Evolutionary conservation across 2,113 vertebrate genomes (phyloP).

Genomic region (Lepisosteus oculatus): DNA sequence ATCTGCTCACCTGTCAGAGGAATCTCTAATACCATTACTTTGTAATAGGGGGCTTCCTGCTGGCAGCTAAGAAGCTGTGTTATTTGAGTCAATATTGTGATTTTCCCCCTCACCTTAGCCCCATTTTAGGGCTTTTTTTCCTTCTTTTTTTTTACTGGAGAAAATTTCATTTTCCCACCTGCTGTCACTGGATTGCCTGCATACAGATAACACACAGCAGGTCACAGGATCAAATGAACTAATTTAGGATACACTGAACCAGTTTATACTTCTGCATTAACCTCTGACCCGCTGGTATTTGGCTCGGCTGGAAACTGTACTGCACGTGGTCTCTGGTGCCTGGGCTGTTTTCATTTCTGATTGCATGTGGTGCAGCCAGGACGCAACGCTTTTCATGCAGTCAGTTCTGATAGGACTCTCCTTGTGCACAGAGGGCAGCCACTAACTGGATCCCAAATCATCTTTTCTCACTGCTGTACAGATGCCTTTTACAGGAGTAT

Average conservation of each 20-base stretch:
- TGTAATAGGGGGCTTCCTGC: too few species aligned
- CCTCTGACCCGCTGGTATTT: constrained; percentile 40
- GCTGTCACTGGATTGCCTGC: constrained; percentile 23
- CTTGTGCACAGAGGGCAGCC: not conserved
- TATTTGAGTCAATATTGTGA: constrained; percentile 8
- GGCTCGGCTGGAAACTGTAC: constrained; percentile 16
- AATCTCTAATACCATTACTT: too few species aligned
- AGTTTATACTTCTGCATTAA: constrained; percentile 23
- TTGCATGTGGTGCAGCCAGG: not conserved
- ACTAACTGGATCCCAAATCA: not conserved
- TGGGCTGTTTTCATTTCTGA: constrained; percentile 4
- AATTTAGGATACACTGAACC: constrained; percentile 27
- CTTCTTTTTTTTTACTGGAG: not conserved
- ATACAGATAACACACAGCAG: constrained; percentile 31
- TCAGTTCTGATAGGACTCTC: not conserved
- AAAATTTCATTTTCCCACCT: constrained; percentile 36
- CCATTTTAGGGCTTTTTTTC: not conserved
- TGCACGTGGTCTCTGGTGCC: constrained; percentile 11
- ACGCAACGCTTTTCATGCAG: not conserved
- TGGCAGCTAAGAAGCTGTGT: not conserved
- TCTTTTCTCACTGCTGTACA: not conserved
- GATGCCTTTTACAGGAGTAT: not conserved
- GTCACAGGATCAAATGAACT: constrained; percentile 29
- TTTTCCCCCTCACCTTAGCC: constrained; percentile 9
- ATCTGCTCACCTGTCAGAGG: too few species aligned